These are phyloP conservation scores for Spilosoma lubricipeda DNA, from an alignment of 2,888 invertebrate species.

Conservation along the genomic window DNA sequence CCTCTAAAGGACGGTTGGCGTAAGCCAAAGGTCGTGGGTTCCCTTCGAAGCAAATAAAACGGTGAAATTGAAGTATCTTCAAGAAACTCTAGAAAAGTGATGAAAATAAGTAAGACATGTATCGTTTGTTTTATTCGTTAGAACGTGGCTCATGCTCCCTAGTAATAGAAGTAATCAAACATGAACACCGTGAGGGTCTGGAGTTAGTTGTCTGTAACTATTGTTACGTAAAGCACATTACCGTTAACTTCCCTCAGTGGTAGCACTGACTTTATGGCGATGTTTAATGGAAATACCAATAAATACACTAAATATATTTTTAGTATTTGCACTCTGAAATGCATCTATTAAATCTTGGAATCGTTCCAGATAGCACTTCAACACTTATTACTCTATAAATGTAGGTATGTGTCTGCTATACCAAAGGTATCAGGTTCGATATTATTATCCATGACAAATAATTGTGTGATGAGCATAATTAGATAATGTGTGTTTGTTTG, in stretches of 20 bases:
- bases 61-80: neutral
- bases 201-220: neutral
- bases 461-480: no score
- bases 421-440: neutral
- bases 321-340: neutral
- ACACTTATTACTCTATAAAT: neutral
- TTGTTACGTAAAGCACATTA: neutral
- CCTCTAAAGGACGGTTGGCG: neutral
- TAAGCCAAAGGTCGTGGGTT: neutral
- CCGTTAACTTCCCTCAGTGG: neutral
- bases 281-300: neutral
- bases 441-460: neutral
- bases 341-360: neutral
- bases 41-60: no score
- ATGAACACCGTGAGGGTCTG: neutral
- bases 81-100: neutral
- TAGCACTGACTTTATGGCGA: neutral
- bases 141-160: neutral
- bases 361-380: neutral
- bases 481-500: no score
- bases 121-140: neutral
- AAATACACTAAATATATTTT: neutral
- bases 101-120: neutral
- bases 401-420: neutral
- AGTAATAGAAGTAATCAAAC: neutral